phyloP scores from a whole-genome alignment of 2,888 invertebrate species.

The Drosophila diplacantha region DNA sequence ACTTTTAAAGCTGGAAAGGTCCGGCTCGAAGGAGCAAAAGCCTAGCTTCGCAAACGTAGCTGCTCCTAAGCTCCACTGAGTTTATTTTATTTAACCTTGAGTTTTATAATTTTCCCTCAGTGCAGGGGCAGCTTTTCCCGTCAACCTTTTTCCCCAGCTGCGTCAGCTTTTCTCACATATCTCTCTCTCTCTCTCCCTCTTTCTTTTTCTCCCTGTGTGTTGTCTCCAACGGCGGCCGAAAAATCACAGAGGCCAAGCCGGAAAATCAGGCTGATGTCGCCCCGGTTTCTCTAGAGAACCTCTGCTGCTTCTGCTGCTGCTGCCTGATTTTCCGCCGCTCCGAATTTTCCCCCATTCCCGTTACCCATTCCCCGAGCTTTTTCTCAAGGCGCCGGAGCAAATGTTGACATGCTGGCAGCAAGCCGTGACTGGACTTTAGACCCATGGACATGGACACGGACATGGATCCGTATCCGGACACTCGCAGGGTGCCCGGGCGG shows the following conservation, averaged over 20 bases:
- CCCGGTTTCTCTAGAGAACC: constrained; percentile 16
- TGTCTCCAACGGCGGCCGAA: constrained; percentile 44
- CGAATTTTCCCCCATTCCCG: background rate
- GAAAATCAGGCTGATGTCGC: constrained; percentile 56
- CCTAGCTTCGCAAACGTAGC: too few relatives aligned
- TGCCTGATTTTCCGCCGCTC: constrained; percentile 1
- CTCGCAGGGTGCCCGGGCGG: background rate
- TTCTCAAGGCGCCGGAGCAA: constrained; percentile 43
- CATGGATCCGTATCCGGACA: constrained; percentile 37
- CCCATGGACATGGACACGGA: constrained; percentile 26
- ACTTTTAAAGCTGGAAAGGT: background rate
- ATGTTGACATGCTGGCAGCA: constrained; percentile 47
- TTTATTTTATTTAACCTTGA: too few relatives aligned
- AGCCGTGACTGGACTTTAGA: constrained; percentile 45
- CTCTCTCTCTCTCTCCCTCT: background rate
- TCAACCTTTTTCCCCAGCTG: constrained; percentile 37
- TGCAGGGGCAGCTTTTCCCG: constrained; percentile 5
- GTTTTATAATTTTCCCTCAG: constrained; percentile 3
- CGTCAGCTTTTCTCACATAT: constrained; percentile 44
- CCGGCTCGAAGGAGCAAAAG: background rate
- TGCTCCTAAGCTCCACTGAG: too few relatives aligned
- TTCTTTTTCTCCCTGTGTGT: background rate
- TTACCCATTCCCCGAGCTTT: constrained; percentile 9
- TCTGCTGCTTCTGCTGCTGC: background rate
- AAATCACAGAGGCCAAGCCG: constrained; percentile 64